Percentiles rank a stretch among this genome's conserved stretches.
Evolutionary conservation across 2,113 vertebrate species (phyloP).

Genomic region (Bolborhynchus lineola): DNA sequence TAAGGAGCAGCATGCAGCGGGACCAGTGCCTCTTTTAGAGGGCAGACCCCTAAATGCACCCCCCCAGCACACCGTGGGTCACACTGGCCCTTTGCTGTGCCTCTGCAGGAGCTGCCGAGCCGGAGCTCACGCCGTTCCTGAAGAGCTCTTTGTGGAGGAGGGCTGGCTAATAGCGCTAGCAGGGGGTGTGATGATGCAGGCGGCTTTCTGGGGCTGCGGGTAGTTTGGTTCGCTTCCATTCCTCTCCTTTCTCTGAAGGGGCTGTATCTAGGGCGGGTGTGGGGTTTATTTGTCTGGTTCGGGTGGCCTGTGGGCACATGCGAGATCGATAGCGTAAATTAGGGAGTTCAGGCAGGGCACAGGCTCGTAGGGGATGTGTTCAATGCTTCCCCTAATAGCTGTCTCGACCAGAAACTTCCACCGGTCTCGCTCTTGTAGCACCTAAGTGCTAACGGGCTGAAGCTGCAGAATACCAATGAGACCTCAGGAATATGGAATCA

Average conservation of each 20-base stretch:
- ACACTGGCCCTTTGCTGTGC: neutral
- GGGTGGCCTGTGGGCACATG: neutral
- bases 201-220: conserved; percentile 11
- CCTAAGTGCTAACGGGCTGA: conserved; percentile 46
- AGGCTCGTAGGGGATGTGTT: neutral
- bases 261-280: neutral
- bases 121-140: neutral
- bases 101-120: conserved; percentile 3
- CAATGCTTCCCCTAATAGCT: conserved; percentile 23
- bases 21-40: fast-evolving
- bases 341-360: neutral
- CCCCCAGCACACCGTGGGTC: neutral
- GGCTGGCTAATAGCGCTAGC: conserved; percentile 9
- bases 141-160: neutral
- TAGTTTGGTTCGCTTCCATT: conserved; percentile 24
- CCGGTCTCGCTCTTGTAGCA: neutral
- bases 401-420: conserved; percentile 34
- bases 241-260: neutral
- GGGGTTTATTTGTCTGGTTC: neutral
- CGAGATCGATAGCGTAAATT: neutral
- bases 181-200: conserved; percentile 27
- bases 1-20: neutral
- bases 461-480: conserved; percentile 34
- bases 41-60: fast-evolving
- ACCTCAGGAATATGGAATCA: neutral